phyloP scores from a whole-genome alignment of 2,797 vertebrate genomes.

The Silurus lanzhouensis region DNA sequence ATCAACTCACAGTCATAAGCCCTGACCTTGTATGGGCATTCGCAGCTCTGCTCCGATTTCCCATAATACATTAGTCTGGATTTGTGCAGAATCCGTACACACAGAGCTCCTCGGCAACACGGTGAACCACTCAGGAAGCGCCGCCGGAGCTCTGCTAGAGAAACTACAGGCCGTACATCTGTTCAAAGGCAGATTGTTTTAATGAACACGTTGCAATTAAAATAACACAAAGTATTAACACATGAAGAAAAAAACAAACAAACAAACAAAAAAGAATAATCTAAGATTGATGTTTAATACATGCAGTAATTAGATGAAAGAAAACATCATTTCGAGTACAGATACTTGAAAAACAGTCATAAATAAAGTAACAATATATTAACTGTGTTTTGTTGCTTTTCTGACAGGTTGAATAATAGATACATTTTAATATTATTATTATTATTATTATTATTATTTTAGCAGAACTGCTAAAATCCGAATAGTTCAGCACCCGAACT shows the following conservation, averaged over 20 bases:
- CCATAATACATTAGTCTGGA: conserved; percentile 75
- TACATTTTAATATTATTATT: no score
- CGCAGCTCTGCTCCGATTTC: conserved; percentile 66
- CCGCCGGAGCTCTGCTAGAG: conserved; percentile 61
- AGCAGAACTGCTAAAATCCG: not conserved
- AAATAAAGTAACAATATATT: not conserved
- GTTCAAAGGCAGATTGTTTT: conserved; percentile 7
- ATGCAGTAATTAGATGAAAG: not conserved
- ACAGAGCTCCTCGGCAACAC: conserved; percentile 56
- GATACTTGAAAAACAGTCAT: not conserved
- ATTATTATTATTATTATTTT: no score
- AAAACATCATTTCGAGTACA: not conserved
- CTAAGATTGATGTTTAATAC: not conserved
- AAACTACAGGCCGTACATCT: conserved; percentile 61
- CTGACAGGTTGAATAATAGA: no score
- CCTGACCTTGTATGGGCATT: conserved; percentile 76
- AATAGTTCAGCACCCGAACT: not conserved
- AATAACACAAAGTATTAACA: not conserved
- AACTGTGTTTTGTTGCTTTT: no score
- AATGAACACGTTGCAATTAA: not conserved
- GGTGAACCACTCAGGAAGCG: conserved; percentile 56
- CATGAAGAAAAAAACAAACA: no score
- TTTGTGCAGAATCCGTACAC: conserved; percentile 72
- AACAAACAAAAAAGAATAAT: no score
- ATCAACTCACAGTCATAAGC: not conserved